Evolutionary conservation across 2,797 vertebrate genomes (phyloP), one percentile per base, ranked within the genome.

Genomic region (Phoxinus dragarum): DNA sequence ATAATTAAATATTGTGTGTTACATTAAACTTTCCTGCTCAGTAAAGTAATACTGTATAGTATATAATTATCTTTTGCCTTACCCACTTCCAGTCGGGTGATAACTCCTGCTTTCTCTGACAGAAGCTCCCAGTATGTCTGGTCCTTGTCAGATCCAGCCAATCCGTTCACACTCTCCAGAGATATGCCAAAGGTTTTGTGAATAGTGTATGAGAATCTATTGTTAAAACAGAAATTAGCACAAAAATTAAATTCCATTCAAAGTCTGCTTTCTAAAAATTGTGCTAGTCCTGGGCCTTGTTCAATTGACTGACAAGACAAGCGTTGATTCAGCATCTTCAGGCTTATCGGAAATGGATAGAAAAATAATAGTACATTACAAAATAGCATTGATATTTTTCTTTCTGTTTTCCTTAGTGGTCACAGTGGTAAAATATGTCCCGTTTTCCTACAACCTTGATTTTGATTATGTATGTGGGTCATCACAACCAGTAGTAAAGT

Each of bases 71-170:
- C 11, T 69, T 27, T 40, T 44, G 11, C 21, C 92, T 92, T 90
- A 94, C 94, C 94, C 88, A 91, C 89, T 85, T 89, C 86, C 86
- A 94, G 88, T 38, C 77, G 86, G 17, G 1, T 90, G 80, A 79
- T 81, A 38, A 88, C 90, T 80, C 92, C 92, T 0, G 85, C 89
- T 86, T 74, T 71, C 42, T 93, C 91, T 5, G 93, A 91, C 79
- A 94, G 88, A 88, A 95, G 89, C 92, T 95, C 92, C 94, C 94
- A 94, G 93, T 92, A 93, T 7, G 90, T 93, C n/a, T 91, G 88
- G 27, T 93, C 77, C 0, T 4, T n/a, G 11, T 90, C 86, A 19
- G 74, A 90, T 84, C 90, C 92, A 87, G 92, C 87, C 23, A 94
- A 86, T 74, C 93, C 94, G 27, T 94, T 96, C 86, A 95, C 92